Evolutionary conservation across 64 coral and sea anemone genomes (phyloP), one percentile per base, ranked within the genome.

Genomic region (Platygyra sinensis): DNA sequence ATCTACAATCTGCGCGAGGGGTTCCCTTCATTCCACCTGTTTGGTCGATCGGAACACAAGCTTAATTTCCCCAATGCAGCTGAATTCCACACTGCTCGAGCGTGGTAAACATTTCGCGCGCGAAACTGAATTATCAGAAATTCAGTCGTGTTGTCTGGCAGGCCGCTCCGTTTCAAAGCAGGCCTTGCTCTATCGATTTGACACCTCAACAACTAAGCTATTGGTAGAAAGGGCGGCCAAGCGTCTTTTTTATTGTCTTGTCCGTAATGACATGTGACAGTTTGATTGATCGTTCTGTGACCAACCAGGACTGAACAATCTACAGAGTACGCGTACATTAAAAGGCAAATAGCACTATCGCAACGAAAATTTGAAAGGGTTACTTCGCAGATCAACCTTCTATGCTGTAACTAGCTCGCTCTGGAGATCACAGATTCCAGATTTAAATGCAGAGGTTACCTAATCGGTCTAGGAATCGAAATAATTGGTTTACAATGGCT

Each of bases 161-260:
- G 50, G 81, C n/a, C 62, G 39, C 81, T 71, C 27, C 81, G 63
- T 71, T 72, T 85, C 63, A 50, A 71, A 72, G 81, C 81, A 85
- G 60, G 63, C 81, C 62, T 69, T 72, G 89, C 73, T 91, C 54
- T 65, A 82, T 91, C 67, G 79, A 57, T 89, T 94, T 94, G 95
- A 83, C 95, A 97, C 95, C 95, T 97, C 95, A 97, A 94, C 95
- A 94, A 97, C 95, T 97, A 88, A 97, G 90, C 91, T 97, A 97
- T 97, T 97, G 92, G 91, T 93, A 93, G 90, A 83, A 71, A 86
- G 77, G 88, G 92, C 90, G 90, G 92, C 81, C 76, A 79, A 61
- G 80, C 88, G 89, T 72, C 62, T 72, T 73, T 86, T 87, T 94
- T 79, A 97, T 97, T 97, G 95, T 97, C 81, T 92, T 87, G 80